Evolutionary conservation across 2,113 vertebrate genomes (phyloP).

Genomic region (Gavialis gangeticus): DNA sequence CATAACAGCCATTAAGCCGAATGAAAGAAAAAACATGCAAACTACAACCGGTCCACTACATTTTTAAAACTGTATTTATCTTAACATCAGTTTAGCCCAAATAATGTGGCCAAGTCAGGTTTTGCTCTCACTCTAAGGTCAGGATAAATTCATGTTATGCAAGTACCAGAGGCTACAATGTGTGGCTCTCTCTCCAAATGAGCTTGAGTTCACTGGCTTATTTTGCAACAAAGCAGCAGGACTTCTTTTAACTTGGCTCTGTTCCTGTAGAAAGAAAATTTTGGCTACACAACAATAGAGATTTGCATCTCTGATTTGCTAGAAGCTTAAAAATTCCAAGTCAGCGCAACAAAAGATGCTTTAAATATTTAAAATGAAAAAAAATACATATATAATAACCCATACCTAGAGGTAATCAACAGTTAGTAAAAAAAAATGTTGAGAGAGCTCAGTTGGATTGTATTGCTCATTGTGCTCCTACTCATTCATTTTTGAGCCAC

Average conservation of each 20-base stretch:
- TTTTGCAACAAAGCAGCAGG: background rate
- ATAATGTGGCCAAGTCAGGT: background rate
- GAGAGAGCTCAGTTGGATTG: background rate
- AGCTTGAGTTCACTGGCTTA: background rate
- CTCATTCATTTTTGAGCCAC: conserved; percentile 38
- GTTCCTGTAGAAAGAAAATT: background rate
- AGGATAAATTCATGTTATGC: background rate
- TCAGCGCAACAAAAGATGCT: conserved; percentile 13
- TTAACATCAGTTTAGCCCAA: background rate
- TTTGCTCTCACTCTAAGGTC: background rate
- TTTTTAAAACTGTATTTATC: background rate
- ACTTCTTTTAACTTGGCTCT: background rate
- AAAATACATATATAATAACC: background rate
- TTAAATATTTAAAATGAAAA: conserved; percentile 44
- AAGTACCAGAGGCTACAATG: background rate
- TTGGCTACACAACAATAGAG: background rate
- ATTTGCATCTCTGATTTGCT: background rate
- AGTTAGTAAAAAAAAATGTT: conserved; percentile 40
- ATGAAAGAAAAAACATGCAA: background rate
- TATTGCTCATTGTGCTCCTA: conserved; percentile 38
- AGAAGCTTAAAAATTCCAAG: conserved; percentile 7
- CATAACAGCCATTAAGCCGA: background rate
- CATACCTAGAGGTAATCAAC: conserved; percentile 49
- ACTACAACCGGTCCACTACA: background rate
- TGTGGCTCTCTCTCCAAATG: accelerated